A percentile compares a stretch with the other conserved stretches of the same genome.
Evolutionary conservation across 2,888 invertebrate genomes (phyloP).

Genomic region (Agonopterix alstromeriana): DNA sequence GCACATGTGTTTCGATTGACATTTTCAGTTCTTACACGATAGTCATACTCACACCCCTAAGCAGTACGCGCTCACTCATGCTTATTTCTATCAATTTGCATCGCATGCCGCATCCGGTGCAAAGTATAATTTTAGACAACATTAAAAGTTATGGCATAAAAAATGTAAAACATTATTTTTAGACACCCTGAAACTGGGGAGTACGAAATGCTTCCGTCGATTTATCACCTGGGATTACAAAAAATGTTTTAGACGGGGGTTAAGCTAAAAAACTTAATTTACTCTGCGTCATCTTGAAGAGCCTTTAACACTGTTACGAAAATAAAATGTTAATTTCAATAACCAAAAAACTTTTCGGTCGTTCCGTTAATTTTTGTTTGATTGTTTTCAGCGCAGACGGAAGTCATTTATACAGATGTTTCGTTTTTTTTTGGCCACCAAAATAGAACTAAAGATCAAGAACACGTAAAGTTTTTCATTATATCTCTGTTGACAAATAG

Average conservation of each 20-base stretch:
- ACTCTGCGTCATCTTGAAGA: slow-evolving; percentile 9
- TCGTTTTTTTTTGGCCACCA: slow-evolving; percentile 23
- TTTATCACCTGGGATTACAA: slow-evolving; percentile 52
- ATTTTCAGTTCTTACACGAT: no score
- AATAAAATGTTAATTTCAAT: slow-evolving; percentile 13
- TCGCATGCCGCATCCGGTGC: slow-evolving; percentile 10
- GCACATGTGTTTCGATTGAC: no score
- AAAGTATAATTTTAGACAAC: slow-evolving; percentile 9
- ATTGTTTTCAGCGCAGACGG: slow-evolving; percentile 40
- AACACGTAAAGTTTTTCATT: slow-evolving; percentile 26
- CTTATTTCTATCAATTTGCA: slow-evolving; percentile 6
- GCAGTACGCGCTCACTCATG: no score
- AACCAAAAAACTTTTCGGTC: slow-evolving; percentile 28
- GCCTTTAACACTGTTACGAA: slow-evolving; percentile 8
- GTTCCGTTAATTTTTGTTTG: slow-evolving; percentile 23
- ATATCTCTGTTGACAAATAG: slow-evolving; percentile 40
- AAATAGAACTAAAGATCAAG: slow-evolving; percentile 32
- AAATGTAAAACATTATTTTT: slow-evolving; percentile 43
- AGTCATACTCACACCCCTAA: no score
- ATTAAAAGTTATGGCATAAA: slow-evolving; percentile 29
- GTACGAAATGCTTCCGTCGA: slow-evolving; percentile 34
- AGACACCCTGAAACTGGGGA: slow-evolving; percentile 31
- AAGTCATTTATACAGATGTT: slow-evolving; percentile 43
- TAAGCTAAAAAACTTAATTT: slow-evolving; percentile 8
- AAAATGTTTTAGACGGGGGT: slow-evolving; percentile 12